Percentiles rank a stretch among this genome's conserved stretches.
Evolutionary conservation across 2,888 invertebrate genomes (phyloP).

Genomic region (Dryomyza anilis): DNA sequence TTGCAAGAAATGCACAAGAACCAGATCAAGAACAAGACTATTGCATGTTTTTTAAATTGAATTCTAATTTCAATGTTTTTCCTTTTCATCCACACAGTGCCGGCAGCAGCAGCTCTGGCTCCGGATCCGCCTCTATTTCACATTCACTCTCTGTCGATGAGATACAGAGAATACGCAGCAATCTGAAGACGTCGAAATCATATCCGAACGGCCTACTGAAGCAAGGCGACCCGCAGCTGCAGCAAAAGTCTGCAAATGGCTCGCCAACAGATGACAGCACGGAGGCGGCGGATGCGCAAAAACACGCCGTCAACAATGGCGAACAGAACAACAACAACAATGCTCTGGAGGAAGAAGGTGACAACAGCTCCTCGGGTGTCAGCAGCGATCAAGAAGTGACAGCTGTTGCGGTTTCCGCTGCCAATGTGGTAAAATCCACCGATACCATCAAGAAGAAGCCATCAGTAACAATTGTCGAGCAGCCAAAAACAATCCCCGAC

Average conservation of each 20-base stretch:
- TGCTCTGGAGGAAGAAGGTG: slow-evolving; percentile 71
- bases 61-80: too few relatives aligned
- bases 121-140: slow-evolving; percentile 77
- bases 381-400: slow-evolving; percentile 81
- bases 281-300: slow-evolving; percentile 15
- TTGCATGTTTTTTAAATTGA: too few relatives aligned
- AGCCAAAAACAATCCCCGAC: slow-evolving; percentile 50
- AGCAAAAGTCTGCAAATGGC: neutral
- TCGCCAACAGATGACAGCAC: slow-evolving; percentile 16
- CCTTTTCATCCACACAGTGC: slow-evolving; percentile 55
- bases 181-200: slow-evolving; percentile 84
- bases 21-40: too few relatives aligned
- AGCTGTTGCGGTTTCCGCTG: slow-evolving; percentile 41
- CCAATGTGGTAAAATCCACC: slow-evolving; percentile 62
- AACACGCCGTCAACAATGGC: slow-evolving; percentile 27
- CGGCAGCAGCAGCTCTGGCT: slow-evolving; percentile 66
- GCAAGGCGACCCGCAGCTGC: slow-evolving; percentile 58
- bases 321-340: neutral
- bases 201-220: slow-evolving; percentile 80
- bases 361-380: slow-evolving; percentile 87
- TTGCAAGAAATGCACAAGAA: too few relatives aligned
- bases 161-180: slow-evolving; percentile 83
- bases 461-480: slow-evolving; percentile 53
- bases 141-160: slow-evolving; percentile 89
- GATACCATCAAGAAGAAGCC: slow-evolving; percentile 60